A percentile compares a stretch with the other conserved stretches of the same genome.
These are phyloP conservation scores for Halcyon leucocephala DNA, from an alignment of 2,797 vertebrate species.

Conservation along the genomic window DNA sequence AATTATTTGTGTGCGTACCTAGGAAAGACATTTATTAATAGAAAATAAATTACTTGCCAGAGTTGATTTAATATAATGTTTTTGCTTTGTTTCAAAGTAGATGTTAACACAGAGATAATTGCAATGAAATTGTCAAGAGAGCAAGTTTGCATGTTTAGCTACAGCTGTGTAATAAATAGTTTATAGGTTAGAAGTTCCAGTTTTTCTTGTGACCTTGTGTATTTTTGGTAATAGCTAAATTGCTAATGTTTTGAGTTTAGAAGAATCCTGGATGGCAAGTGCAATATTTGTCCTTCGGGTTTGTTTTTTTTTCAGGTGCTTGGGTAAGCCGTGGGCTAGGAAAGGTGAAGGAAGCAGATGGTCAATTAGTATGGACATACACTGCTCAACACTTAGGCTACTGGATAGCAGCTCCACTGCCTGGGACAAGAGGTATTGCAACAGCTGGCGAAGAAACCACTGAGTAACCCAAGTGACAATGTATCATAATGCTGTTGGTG, in stretches of 20 bases:
- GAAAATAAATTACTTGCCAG: neutral
- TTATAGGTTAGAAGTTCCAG: neutral
- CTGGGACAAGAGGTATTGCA: constrained; percentile 80
- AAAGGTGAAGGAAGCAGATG: constrained; percentile 77
- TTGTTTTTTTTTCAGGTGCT: constrained; percentile 75
- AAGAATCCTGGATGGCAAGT: neutral
- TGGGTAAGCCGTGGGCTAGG: constrained; percentile 89
- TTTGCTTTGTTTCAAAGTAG: neutral
- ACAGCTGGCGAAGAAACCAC: neutral
- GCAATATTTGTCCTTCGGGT: neutral
- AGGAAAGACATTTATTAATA: neutral
- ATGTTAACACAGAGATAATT: neutral
- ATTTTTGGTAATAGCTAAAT: neutral
- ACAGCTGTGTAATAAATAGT: neutral
- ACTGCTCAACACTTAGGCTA: constrained; percentile 88
- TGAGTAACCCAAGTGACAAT: neutral
- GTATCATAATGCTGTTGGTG: neutral
- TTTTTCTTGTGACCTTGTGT: neutral
- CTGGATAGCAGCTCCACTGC: constrained; percentile 90
- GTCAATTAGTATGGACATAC: constrained; percentile 85
- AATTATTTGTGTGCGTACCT: neutral
- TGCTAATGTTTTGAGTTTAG: neutral
- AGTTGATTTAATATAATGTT: too few relatives aligned
- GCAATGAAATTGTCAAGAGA: neutral
- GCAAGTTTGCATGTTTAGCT: neutral